Evolutionary conservation across 2,888 invertebrate genomes (phyloP).

Genomic region (Melitaea athalia): DNA sequence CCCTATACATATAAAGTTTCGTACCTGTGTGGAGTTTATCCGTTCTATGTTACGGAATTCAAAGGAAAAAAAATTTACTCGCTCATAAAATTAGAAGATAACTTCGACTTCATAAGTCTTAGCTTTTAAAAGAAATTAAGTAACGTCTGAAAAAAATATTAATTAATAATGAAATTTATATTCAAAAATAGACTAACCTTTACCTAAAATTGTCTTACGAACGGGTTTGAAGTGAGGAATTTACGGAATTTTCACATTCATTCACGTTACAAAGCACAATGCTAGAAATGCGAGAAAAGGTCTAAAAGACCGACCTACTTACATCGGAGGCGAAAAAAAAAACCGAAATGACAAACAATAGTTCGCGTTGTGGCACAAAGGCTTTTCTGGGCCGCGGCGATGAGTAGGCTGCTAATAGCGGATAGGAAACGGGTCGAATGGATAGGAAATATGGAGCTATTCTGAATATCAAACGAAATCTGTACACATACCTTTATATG

Average conservation of each 20-base stretch:
- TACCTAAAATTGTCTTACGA: conserved; percentile 12
- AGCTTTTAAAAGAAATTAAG: too few species aligned
- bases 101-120: too few species aligned
- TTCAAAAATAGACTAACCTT: conserved; percentile 6
- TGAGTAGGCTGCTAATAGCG: conserved; percentile 29
- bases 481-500: background rate
- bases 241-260: conserved; percentile 23
- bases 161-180: background rate
- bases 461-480: conserved; percentile 29
- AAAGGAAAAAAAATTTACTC: background rate
- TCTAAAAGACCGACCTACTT: conserved; percentile 40
- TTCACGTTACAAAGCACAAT: conserved; percentile 33
- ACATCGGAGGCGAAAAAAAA: conserved; percentile 29
- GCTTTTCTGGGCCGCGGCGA: conserved; percentile 38
- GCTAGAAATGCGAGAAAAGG: conserved; percentile 33
- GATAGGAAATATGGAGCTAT: conserved; percentile 17
- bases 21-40: background rate
- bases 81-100: too few species aligned
- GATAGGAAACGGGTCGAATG: conserved; percentile 23
- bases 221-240: background rate
- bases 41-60: background rate
- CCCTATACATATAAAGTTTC: background rate
- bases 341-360: conserved; percentile 41
- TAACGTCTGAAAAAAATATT: background rate
- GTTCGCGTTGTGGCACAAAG: conserved; percentile 27